Evolutionary conservation across 2,888 invertebrate genomes (phyloP).

Genomic region (Pristionchus maxplancki): DNA sequence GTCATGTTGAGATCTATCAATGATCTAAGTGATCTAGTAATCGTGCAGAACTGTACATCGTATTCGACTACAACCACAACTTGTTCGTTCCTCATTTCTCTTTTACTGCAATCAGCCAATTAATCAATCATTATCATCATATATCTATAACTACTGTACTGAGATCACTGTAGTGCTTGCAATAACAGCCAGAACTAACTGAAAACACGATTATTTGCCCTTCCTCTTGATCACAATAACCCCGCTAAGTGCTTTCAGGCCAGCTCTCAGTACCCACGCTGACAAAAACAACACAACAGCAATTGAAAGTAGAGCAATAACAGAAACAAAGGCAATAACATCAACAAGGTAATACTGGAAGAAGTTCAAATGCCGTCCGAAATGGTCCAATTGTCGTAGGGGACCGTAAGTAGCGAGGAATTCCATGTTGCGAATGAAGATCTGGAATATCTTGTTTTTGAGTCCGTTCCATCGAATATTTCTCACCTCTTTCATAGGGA

Average conservation of each 20-base stretch:
- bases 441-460: neutral
- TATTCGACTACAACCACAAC: too few relatives aligned
- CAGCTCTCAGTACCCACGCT: neutral
- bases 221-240: neutral
- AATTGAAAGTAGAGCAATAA: neutral
- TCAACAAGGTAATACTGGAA: conserved; percentile 46
- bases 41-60: too few relatives aligned
- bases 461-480: neutral
- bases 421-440: conserved; percentile 48
- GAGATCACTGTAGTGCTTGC: too few relatives aligned
- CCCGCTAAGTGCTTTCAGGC: neutral
- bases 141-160: too few relatives aligned
- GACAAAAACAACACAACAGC: neutral
- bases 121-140: too few relatives aligned
- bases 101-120: too few relatives aligned
- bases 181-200: too few relatives aligned
- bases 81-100: too few relatives aligned
- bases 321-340: conserved; percentile 15
- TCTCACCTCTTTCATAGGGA: conserved; percentile 15
- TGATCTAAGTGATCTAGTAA: too few relatives aligned
- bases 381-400: conserved; percentile 25
- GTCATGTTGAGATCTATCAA: too few relatives aligned
- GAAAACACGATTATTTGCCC: too few relatives aligned
- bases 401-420: conserved; percentile 45
- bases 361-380: conserved; percentile 45